Conservation (phyloP, 2,888 invertebrate genomes). For the Yponomeuta plumbellus region DNA sequence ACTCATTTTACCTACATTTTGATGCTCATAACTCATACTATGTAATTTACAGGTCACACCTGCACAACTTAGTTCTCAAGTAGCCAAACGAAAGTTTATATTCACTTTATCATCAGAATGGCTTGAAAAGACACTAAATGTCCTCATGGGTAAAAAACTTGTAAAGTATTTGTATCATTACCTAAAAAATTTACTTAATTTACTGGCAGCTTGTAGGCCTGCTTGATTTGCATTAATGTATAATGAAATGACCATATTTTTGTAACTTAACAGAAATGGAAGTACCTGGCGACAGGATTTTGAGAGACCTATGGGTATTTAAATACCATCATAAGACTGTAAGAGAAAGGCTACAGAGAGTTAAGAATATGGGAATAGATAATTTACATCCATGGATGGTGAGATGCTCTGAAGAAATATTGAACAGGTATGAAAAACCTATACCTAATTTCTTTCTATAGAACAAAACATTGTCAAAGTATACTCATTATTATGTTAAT, state of each 20-base stretch:
- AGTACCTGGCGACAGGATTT: conserved; percentile 69
- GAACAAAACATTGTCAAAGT: background rate
- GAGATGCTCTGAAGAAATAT: conserved; percentile 73
- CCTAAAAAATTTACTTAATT: too few species aligned
- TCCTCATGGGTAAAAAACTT: conserved; percentile 57
- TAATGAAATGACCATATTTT: background rate
- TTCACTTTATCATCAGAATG: conserved; percentile 73
- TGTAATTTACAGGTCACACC: conserved; percentile 54
- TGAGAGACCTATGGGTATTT: conserved; percentile 79
- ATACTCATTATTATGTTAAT: background rate
- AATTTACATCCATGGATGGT: conserved; percentile 81
- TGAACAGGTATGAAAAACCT: conserved; percentile 63
- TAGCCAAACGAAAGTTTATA: conserved; percentile 72
- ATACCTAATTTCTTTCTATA: background rate
- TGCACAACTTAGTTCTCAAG: conserved; percentile 54
- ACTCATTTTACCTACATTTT: conserved; percentile 18
- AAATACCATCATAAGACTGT: conserved; percentile 76
- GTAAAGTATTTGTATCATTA: too few species aligned
- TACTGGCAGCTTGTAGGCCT: too few species aligned
- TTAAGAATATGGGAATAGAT: conserved; percentile 65
- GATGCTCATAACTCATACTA: background rate
- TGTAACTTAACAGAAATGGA: conserved; percentile 58
- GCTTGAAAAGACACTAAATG: conserved; percentile 68
- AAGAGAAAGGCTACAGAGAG: conserved; percentile 62
- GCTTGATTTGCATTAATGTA: too few species aligned